A percentile compares a stretch with the other conserved stretches of the same genome.
phyloP scores from a whole-genome alignment of 2,888 invertebrate species.

The Amiota minor region DNA sequence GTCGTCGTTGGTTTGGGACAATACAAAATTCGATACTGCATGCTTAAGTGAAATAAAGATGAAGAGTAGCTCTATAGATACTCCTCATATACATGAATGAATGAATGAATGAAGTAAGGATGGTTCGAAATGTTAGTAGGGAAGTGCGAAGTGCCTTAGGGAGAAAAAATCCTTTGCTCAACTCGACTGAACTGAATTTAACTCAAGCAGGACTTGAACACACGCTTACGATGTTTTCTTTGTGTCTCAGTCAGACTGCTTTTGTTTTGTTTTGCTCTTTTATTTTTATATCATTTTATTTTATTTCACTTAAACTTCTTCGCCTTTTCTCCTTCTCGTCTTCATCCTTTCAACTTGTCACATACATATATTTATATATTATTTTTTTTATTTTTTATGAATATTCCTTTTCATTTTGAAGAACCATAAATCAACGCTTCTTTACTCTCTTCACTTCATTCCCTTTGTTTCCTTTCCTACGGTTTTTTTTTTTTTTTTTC shows the following conservation, averaged over 20 bases:
- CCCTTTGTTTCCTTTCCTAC: neutral
- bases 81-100: too few species aligned
- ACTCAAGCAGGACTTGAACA: neutral
- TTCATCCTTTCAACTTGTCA: neutral
- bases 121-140: too few species aligned
- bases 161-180: neutral
- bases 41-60: too few species aligned
- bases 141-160: slow-evolving; percentile 2
- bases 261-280: neutral
- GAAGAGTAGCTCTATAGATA: too few species aligned
- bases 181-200: slow-evolving; percentile 1
- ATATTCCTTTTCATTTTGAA: slow-evolving; percentile 28
- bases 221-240: neutral
- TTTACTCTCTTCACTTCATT: neutral
- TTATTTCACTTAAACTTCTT: slow-evolving; percentile 4
- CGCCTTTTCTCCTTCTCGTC: neutral
- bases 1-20: too few species aligned
- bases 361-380: neutral
- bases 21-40: too few species aligned
- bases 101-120: too few species aligned
- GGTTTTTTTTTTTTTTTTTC: neutral
- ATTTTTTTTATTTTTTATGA: slow-evolving; percentile 23
- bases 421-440: slow-evolving; percentile 22
- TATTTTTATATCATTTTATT: neutral
- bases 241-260: neutral